Percentiles rank a stretch among this genome's conserved stretches.
Evolutionary conservation across 2,113 vertebrate species (phyloP).

Genomic region (Barnardius zonarius): DNA sequence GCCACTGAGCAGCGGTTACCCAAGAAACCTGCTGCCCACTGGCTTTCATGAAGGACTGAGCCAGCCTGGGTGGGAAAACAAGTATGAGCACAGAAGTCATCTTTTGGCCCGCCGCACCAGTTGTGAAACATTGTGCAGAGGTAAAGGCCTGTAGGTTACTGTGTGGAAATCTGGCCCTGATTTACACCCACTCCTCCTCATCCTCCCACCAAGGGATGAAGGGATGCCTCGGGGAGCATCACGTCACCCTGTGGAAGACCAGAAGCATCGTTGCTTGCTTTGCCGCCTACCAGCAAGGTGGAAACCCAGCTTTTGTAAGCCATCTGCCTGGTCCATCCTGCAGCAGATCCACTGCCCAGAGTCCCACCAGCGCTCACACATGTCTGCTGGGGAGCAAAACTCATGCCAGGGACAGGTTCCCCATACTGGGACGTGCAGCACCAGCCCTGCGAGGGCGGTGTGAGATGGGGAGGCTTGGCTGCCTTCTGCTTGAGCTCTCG

Average conservation of each 20-base stretch:
- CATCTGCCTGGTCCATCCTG: neutral
- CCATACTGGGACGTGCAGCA: neutral
- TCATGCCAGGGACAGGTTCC: rapidly evolving
- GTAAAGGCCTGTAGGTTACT: neutral
- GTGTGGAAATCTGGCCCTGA: neutral
- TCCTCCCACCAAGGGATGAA: neutral
- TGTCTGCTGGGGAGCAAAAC: neutral
- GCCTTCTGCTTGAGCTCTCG: neutral
- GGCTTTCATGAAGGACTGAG: rapidly evolving
- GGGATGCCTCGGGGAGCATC: neutral
- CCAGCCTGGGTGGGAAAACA: neutral
- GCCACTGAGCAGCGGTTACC: rapidly evolving
- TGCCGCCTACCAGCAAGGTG: neutral
- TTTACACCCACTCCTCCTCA: neutral
- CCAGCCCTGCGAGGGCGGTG: neutral
- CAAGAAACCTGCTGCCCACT: neutral
- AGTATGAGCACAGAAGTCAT: neutral
- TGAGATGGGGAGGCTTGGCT: neutral
- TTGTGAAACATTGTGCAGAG: neutral
- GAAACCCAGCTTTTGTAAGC: neutral
- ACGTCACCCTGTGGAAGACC: neutral
- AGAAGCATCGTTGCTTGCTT: neutral
- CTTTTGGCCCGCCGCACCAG: rapidly evolving
- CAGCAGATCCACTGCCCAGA: rapidly evolving
- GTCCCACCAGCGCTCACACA: rapidly evolving